Base-by-base conservation (phyloP, 2,113 vertebrate genomes). In the Otus sunia region DNA sequence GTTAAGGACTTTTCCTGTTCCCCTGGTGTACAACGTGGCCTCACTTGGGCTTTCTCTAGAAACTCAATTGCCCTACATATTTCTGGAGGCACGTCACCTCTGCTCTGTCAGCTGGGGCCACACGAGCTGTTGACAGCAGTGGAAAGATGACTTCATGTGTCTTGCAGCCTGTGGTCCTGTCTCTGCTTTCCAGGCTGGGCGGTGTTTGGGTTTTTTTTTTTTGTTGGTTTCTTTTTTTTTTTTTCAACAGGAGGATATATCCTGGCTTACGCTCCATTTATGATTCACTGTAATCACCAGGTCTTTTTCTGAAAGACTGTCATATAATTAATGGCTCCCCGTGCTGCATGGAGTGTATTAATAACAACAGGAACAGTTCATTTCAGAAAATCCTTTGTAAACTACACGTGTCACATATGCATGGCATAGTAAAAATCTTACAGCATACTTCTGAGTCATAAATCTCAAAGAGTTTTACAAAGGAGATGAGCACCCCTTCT, bases 171-270 rank as follows among this genome's bases (percentile, higher is more conserved):
- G 30, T 64, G 56, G 84, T 95, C 39, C 34, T 41, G 5, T 64
- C 77, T 95, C 77, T 91, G 87, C 87, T 91, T 96, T 95, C 92
- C 84, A 91, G 90, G 58, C 77, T 93, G 79, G 88, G 72, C 17
- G 4, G 59, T 3, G 3, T 76, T 90, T 49, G n/a, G 41, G 11
- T 12, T 14, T 93, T 93, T 93, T 67, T 36, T 84, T 64, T 50
- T 41, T 63, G 16, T 47, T 67, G 11, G 6, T 36, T 27, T 15
- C 34, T 41, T 83, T 79, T 23, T 81, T 79, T 23, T 81, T 63
- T 69, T 49, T 36, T 7, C 36, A 34, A 15, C 7, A 47, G 37
- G 47, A 83, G 26, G 17, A 47, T 82, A 26, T 89, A 60, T 49
- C 10, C 22, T 94, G 76, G 30, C 56, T 92, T 78, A 63, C 9